Evolutionary conservation across 2,113 vertebrate genomes (phyloP), one percentile per base, ranked within the genome.

Genomic region (Aviceda subcristata): DNA sequence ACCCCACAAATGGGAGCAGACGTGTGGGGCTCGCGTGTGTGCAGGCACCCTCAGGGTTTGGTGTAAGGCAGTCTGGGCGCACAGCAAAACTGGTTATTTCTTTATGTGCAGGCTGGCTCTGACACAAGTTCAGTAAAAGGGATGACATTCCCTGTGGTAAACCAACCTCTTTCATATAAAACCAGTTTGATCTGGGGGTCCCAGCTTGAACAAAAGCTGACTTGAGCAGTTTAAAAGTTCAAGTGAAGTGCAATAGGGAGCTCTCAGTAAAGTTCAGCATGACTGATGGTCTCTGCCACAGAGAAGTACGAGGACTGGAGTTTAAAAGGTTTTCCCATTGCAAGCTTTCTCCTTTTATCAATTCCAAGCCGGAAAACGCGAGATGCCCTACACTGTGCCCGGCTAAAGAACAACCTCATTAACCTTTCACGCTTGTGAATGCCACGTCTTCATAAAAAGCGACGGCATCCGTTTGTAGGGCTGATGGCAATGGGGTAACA

Each of bases 1-100:
- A 23, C 12, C n/a, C 51, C 56, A 4, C 6, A 13, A 5, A 12
- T 0, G 3, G 12, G 11, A 80, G 12, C 45, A 39, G 14, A 46
- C 11, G 0, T 6, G 9, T 6, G 18, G 32, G 32, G 13, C 34
- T 50, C 23, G 46, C 13, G 1, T 0, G 4, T 20, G 45, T 8
- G 45, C 46, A n/a, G 57, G 7, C 36, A 23, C 4, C 1, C 14
- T 24, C 41, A 17, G 43, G 20, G 43, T 26, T 48, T 10, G 30
- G 11, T 8, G 29, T 5, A 22, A 72, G 48, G 48, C 32, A 7
- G 5, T 36, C 88, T 50, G 27, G 15, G 27, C 11, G 21, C 76
- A 4, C 26, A 51, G 18, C 4, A 29, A 13, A 66, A 32, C 24
- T 2, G 15, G 14, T 10, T 45, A 13, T 68, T 91, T 82, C 80